Conservation (phyloP, 2,113 vertebrate species). For the Cavia porcellus region DNA sequence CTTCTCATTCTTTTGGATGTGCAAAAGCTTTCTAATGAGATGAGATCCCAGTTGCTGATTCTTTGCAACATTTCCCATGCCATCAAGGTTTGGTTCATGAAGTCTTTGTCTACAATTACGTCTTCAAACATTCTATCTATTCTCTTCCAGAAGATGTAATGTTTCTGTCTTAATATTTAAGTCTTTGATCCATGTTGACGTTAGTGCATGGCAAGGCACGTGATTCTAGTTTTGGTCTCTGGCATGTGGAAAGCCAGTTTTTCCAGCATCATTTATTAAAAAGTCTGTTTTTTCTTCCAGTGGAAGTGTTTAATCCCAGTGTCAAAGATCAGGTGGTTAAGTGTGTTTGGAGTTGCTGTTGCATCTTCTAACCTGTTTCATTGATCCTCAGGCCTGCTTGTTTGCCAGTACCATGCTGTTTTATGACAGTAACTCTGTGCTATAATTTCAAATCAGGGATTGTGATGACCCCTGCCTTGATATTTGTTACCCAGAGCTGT, state of each 20-base stretch:
- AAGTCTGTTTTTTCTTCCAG: background rate
- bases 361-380: background rate
- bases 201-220: background rate
- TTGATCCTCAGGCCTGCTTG: background rate
- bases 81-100: background rate
- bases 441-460: background rate
- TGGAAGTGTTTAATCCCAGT: no score
- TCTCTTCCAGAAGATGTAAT: background rate
- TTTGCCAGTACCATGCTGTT: background rate
- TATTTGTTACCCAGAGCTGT: background rate
- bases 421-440: background rate
- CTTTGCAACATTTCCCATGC: background rate
- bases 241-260: background rate
- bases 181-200: background rate
- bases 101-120: background rate
- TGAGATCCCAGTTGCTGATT: background rate
- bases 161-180: background rate
- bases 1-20: background rate
- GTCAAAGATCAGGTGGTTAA: no score
- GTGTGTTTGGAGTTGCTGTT: background rate
- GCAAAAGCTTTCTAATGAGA: background rate
- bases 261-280: background rate
- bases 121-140: background rate
- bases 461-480: background rate
- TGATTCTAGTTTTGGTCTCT: background rate